phyloP scores from a whole-genome alignment of 2,797 vertebrate species.

The Gallinago nigripennis region DNA sequence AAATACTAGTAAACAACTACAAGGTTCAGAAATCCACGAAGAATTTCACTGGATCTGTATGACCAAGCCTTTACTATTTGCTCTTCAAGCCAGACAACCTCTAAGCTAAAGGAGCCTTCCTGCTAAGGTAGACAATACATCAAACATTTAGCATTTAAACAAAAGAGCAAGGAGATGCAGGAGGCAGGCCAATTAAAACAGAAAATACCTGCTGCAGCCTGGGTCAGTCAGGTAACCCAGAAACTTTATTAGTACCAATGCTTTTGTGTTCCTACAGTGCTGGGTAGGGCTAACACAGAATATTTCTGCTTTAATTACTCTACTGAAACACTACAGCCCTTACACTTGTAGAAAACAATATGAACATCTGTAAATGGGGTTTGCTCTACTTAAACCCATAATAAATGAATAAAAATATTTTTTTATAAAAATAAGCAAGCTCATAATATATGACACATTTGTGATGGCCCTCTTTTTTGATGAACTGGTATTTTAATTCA shows the following conservation, averaged over 20 bases:
- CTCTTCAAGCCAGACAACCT: not conserved
- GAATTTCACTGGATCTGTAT: not conserved
- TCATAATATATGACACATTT: accelerated
- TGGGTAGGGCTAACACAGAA: not conserved
- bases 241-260: not conserved
- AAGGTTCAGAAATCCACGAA: not conserved
- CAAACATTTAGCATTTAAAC: not conserved
- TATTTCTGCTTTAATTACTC: not conserved
- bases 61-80: not conserved
- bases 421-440: not conserved
- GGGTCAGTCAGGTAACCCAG: not conserved
- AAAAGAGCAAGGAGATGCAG: not conserved
- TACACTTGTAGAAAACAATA: not conserved
- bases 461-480: not conserved
- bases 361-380: not conserved
- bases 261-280: not conserved
- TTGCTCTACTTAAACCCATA: not conserved
- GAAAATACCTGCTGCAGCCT: accelerated
- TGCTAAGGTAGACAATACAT: not conserved
- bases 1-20: not conserved
- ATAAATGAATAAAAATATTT: not conserved
- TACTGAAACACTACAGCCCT: not conserved
- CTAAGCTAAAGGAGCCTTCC: not conserved
- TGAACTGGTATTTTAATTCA: not conserved
- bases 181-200: not conserved